Conservation (phyloP, 1,140 invertebrate species). For the Palaemon carinicauda region DNA sequence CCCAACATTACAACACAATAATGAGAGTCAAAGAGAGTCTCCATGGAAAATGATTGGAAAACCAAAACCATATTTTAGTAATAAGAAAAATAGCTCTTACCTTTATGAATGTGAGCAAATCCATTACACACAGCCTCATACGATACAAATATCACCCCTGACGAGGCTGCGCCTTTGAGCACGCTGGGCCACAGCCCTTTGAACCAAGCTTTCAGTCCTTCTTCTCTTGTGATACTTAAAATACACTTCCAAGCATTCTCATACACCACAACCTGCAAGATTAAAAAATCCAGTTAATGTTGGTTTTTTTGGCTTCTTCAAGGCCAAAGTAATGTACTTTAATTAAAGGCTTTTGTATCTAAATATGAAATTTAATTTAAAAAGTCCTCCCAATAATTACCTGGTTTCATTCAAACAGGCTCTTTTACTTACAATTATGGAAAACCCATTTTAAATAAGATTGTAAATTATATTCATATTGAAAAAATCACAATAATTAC, state of each 20-base stretch:
- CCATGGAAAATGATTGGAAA: too few species aligned
- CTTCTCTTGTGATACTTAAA: constrained; percentile 68
- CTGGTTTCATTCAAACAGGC: not conserved
- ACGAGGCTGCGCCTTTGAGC: constrained; percentile 77
- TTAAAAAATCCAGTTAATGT: constrained; percentile 28
- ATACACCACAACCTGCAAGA: constrained; percentile 73
- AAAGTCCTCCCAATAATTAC: too few species aligned
- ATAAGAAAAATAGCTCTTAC: not conserved
- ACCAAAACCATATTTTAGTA: too few species aligned
- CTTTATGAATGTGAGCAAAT: constrained; percentile 27
- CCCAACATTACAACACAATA: too few species aligned
- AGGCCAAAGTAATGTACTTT: not conserved
- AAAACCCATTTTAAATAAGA: too few species aligned
- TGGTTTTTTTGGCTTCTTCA: not conserved
- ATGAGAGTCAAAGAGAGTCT: too few species aligned
- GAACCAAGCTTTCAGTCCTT: constrained; percentile 77
- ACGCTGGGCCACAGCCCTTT: constrained; percentile 83
- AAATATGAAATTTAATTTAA: too few species aligned
- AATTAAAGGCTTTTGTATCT: too few species aligned
- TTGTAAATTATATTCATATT: too few species aligned
- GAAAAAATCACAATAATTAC: too few species aligned
- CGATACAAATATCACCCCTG: constrained; percentile 79
- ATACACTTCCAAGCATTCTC: constrained; percentile 76
- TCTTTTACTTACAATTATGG: too few species aligned
- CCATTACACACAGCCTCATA: constrained; percentile 72